These are phyloP conservation scores for Oreochromis niloticus DNA, from an alignment of 2,113 vertebrate genomes.

Conservation along the genomic window DNA sequence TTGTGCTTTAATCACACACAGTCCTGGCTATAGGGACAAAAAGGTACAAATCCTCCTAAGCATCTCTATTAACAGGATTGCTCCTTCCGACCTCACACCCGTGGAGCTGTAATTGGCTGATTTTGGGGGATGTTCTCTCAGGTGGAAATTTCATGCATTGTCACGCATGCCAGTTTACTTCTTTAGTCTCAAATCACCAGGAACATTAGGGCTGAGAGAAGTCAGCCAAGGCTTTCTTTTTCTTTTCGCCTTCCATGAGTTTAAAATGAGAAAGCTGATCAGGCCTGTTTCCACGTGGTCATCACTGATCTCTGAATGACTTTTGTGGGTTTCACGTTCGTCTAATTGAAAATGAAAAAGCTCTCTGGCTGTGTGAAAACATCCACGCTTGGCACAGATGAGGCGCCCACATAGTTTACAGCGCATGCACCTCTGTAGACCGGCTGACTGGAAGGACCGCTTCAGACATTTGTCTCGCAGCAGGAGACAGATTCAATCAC, in stretches of 20 bases:
- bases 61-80: background rate
- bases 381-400: constrained; percentile 1
- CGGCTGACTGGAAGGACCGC: constrained; percentile 28
- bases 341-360: background rate
- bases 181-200: background rate
- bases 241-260: background rate
- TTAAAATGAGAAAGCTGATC: background rate
- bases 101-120: background rate
- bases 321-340: background rate
- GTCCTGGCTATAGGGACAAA: background rate
- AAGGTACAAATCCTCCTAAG: background rate
- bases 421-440: background rate
- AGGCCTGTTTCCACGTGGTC: background rate
- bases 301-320: background rate
- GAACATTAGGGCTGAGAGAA: background rate
- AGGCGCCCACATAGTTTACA: background rate
- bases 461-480: constrained; percentile 42
- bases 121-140: background rate
- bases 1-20: background rate
- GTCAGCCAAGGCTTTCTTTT: background rate
- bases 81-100: background rate
- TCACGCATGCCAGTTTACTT: background rate
- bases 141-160: background rate
- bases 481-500: constrained; percentile 38
- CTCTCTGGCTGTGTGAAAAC: background rate